Evolutionary conservation across 1,140 invertebrate species (phyloP), one percentile per base, ranked within the genome.

Genomic region (Aphelinus certus): DNA sequence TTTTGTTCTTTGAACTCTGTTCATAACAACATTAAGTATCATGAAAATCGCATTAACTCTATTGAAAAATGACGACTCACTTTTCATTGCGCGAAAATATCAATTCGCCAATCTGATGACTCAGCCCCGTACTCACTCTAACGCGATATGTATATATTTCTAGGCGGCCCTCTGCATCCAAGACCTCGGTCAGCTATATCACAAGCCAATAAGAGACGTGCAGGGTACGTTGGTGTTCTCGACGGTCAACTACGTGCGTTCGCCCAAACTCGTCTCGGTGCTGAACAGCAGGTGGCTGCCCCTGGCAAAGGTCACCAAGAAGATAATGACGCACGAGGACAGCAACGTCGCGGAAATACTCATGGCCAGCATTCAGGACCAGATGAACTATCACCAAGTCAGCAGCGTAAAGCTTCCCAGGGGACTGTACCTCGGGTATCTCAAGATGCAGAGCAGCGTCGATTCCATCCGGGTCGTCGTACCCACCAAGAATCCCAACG

Each of bases 401-500:
- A 96, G 95, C 72, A 90, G 92, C 73, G 92, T 95, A 58, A 93
- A 93, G 76, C 84, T 99, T 42, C 90, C 91, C 0, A 92, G 92
- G 65, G 97, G 98, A 0, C 89, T 99, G 4, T 99, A 99, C 86
- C 88, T 99, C 73, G 96, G 96, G 42, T 99, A 98, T 87, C 88
- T 99, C 60, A 98, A 99, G 84, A 93, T 98, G 89, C 95, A 97
- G 81, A 97, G 95, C 80, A 97, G 96, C 4, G 95, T 98, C 65
- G 97, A 99, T 85, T 91, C 95, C 3, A 95, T 99, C 53, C 93
- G 96, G 81, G 93, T 99, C n/a, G 92, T 98, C 1, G 97, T 98
- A 26, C 95, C 96, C 0, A 90, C 94, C 51, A 94, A 95, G 82
- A 92, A 94, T 1, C 97, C 97, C 7, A 98, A 98, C 86, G 94